Evolutionary conservation across 2,888 invertebrate genomes (phyloP).

Genomic region (Temnothorax rugatulus): DNA sequence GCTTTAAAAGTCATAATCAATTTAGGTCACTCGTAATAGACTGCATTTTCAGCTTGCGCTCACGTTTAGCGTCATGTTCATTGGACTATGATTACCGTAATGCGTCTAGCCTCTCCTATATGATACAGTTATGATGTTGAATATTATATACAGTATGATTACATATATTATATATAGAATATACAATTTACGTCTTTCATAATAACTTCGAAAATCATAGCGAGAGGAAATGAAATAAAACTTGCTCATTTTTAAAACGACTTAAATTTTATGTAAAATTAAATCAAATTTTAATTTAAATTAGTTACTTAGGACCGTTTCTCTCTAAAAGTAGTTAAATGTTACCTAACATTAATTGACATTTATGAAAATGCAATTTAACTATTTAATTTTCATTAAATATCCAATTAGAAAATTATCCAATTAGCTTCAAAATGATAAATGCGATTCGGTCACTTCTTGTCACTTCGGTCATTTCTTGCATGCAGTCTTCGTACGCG

Average conservation of each 20-base stretch:
- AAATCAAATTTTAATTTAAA: constrained; percentile 1
- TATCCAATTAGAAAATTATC: not conserved
- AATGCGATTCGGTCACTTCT: not conserved
- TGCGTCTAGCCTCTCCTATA: not conserved
- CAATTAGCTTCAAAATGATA: constrained; percentile 14
- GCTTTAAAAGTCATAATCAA: constrained; percentile 83
- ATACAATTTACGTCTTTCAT: not conserved
- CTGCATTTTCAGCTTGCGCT: constrained; percentile 10
- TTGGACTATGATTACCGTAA: constrained; percentile 32
- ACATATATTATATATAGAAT: constrained; percentile 2
- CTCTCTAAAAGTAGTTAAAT: not conserved
- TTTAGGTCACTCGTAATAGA: constrained; percentile 68
- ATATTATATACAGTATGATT: not conserved
- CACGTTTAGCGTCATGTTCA: constrained; percentile 22
- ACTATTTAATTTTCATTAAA: constrained; percentile 15
- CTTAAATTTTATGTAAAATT: not conserved
- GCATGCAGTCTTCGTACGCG: not conserved
- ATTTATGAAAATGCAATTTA: constrained; percentile 14
- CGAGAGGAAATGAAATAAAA: not conserved
- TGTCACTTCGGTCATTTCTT: not conserved
- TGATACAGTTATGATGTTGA: not conserved
- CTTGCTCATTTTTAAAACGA: not conserved
- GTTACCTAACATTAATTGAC: constrained; percentile 20
- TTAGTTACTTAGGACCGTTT: not conserved
- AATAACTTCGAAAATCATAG: not conserved